Base-by-base conservation (phyloP, 2,888 invertebrate genomes). In the Dolichopus griseipennis region DNA sequence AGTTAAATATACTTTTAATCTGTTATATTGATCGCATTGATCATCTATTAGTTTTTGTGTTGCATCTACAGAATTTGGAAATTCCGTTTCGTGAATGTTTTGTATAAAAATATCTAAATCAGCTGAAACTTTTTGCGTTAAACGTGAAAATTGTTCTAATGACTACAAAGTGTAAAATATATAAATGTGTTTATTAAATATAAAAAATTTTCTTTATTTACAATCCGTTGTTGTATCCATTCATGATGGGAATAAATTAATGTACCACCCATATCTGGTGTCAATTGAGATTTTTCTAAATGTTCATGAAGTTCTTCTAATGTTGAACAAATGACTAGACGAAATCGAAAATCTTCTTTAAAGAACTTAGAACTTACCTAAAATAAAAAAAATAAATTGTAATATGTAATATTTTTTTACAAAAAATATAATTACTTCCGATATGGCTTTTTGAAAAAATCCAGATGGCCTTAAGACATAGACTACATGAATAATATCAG, bases 141-240 rank as follows among this genome's bases (percentile, higher is more conserved):
- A 87, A 66, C 89, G 88, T 64, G 95, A 95, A 84, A 97, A 97
- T 79, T 95, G 93, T 82, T 97, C 97, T 77, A 97, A 86, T 67
- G 93, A 94, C 95, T 96, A 82, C 65, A 84, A 83, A 70, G 66
- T 65, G 43, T 18, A 68, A 34, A 43, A 33, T 61, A 22, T 20
- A 10, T 37, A 67, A 41, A 65, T n/a, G n/a, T n/a, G n/a, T n/a
- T n/a, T n/a, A n/a, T n/a, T n/a, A n/a, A n/a, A 66, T 22, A 15
- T 20, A 61, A 22, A 66, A 27, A 1, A 67, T 27, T 27, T 27
- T 27, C 27, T 22, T 66, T 61, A 43, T 89, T 87, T 81, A 97
- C 97, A 82, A 95, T 92, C 84, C 97, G 86, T 81, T 97, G 95
- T 77, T 96, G 92, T 78, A 97, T 95, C 97, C 97, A 98, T 77